Evolutionary conservation across 2,113 vertebrate species (phyloP), one percentile per base, ranked within the genome.

Genomic region (Orthonyx spaldingii): DNA sequence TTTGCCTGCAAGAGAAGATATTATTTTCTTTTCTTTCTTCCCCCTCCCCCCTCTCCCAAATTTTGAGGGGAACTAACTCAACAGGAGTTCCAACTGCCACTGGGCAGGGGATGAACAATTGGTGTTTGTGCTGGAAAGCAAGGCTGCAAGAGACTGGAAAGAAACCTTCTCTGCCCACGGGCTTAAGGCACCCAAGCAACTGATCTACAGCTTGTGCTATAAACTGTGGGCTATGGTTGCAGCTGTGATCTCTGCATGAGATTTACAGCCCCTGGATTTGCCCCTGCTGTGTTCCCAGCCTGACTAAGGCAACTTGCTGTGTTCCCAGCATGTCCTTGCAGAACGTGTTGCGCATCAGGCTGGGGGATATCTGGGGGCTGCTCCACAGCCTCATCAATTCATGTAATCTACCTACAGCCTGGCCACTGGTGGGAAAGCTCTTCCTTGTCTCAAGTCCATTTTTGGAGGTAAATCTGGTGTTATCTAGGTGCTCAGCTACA

Each of bases 201-300:
- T 11, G 55, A 80, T 90, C 82, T 65, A 32, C 59, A 75, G 68
- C 56, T 84, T 92, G 59, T 81, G 60, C 33, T 63, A 44, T 92
- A 68, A 90, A 52, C 60, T 33, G 49, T n/a, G 37, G 81, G 37
- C 72, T 78, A 10, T 13, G 60, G 35, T 24, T 23, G 10, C 83
- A 96, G 85, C 75, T 95, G 85, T 93, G 94, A 88, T 86, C 85
- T 88, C 93, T 75, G 85, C 57, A 41, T 6, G 71, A 88, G 44
- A 74, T 84, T 64, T 84, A 44, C 57, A 95, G 64, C 39, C 68
- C 53, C 16, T 60, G 56, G 72, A 90, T 86, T 71, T 95, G 64
- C 20, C 37, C 47, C 79, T 93, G 90, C 64, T 93, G 85, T 28
- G 49, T 68, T 94, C 75, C 85, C 59, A 94, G 85, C 59, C 71